Base-by-base conservation (phyloP, 2,797 vertebrate genomes). In the Hybognathus amarus region DNA sequence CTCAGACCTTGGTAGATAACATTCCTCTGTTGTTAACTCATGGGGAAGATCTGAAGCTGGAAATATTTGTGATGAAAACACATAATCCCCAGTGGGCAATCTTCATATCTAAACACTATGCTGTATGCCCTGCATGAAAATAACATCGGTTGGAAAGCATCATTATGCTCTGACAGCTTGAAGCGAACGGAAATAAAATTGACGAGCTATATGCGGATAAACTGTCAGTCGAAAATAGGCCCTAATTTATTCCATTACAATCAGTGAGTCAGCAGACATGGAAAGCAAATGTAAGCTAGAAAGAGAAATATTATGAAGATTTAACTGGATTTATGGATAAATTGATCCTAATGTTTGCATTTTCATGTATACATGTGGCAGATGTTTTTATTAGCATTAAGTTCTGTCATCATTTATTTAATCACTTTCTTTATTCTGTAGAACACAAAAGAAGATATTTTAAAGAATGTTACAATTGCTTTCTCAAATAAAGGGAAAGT, bases 21-120 rank as follows among this genome's bases (percentile, higher is more conserved):
- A 79, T 59, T 79, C 36, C 67, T 83, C 56, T 80, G 68, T 67
- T 87, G 76, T 84, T 84, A 77, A 71, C 63, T 50, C 68, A 64
- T 42, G 30, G 85, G 82, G 40, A 80, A 30, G 74, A 73, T 81
- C 79, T 80, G 71, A 85, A 42, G 70, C 77, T 88, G 66, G 79
- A 70, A 86, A 82, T 73, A 75, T 50, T n/a, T 83, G 70, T 38
- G 63, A 18, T 71, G 80, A 82, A 85, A 81, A 83, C 77, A 61
- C 70, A 83, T 75, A 82, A 56, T 63, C 69, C 75, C 80, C 15
- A 5, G 87, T 74, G 85, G 80, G 74, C 71, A 61, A 83, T 74
- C 36, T 80, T 59, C 83, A 83, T 83, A 81, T 78, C 52, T 45
- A 75, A 79, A 68, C 42, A 54, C 64, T 64, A 67, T 82, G 59